phyloP scores from a whole-genome alignment of 37 sponge, comb jelly and placozoan species.

The Halichondria panicea region DNA sequence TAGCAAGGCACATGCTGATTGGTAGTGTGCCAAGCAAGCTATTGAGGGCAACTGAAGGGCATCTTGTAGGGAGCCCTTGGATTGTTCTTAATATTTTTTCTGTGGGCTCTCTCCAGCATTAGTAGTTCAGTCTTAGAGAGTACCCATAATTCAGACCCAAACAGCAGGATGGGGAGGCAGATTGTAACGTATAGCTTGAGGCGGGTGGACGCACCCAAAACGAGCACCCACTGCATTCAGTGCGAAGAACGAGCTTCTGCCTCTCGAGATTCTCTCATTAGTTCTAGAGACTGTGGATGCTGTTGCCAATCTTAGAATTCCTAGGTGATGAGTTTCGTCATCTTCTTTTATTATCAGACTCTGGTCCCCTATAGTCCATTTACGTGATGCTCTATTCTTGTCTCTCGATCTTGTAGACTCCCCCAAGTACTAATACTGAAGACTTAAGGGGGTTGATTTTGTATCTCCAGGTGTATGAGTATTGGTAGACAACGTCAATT shows the following conservation, averaged over 20 bases:
- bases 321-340: too few species aligned
- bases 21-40: neutral
- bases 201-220: slow-evolving; percentile 2
- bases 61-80: slow-evolving; percentile 5
- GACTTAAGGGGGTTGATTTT: neutral
- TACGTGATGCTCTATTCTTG: neutral
- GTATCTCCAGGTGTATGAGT: neutral
- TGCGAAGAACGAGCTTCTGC: neutral
- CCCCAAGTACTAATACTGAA: neutral
- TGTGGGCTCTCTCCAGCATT: slow-evolving; percentile 1
- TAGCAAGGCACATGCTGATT: too few species aligned
- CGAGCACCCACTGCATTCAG: slow-evolving; percentile 6
- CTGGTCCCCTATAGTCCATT: neutral
- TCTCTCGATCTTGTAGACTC: neutral
- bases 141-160: neutral
- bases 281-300: neutral
- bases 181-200: neutral
- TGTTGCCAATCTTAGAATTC: neutral
- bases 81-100: slow-evolving; percentile 2
- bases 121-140: neutral
- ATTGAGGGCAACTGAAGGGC: neutral
- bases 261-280: neutral
- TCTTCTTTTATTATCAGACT: too few species aligned
- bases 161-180: slow-evolving; percentile 1
- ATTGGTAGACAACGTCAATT: neutral